A percentile compares a stretch with the other conserved stretches of the same genome.
These are phyloP conservation scores for Myotis brandtii DNA, from an alignment of 2,113 vertebrate genomes.

Conservation along the genomic window DNA sequence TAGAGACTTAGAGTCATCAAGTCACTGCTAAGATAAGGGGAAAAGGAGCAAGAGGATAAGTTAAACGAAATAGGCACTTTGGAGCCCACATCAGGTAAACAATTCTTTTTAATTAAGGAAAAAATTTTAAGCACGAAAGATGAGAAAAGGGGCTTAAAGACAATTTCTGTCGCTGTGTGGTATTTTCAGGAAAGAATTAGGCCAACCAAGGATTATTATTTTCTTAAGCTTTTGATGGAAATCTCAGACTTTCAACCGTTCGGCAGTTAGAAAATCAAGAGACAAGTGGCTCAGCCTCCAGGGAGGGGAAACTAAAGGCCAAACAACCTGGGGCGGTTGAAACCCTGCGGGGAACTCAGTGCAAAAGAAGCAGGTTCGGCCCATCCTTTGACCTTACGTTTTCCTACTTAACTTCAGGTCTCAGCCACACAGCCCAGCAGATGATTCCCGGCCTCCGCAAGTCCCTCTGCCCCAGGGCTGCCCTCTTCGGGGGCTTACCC, in stretches of 20 bases:
- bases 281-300: conserved; percentile 63
- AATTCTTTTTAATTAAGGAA: conserved; percentile 85
- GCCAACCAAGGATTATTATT: conserved; percentile 86
- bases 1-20: background rate
- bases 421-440: background rate
- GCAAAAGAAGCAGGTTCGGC: conserved; percentile 4
- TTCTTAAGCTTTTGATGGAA: conserved; percentile 87
- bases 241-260: conserved; percentile 85
- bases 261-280: conserved; percentile 72
- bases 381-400: background rate
- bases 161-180: conserved; percentile 81
- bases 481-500: background rate
- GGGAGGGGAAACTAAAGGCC: conserved; percentile 51
- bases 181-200: conserved; percentile 85
- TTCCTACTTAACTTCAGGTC: background rate
- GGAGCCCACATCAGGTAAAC: conserved; percentile 75
- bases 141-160: conserved; percentile 82
- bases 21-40: background rate
- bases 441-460: too few species aligned
- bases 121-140: conserved; percentile 82
- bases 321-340: conserved; percentile 56
- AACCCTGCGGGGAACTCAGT: background rate
- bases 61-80: conserved; percentile 68
- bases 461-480: background rate
- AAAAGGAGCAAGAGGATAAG: conserved; percentile 49